Conservation (phyloP, 2,113 vertebrate species). For the Sinocyclocheilus maitianheensis region DNA sequence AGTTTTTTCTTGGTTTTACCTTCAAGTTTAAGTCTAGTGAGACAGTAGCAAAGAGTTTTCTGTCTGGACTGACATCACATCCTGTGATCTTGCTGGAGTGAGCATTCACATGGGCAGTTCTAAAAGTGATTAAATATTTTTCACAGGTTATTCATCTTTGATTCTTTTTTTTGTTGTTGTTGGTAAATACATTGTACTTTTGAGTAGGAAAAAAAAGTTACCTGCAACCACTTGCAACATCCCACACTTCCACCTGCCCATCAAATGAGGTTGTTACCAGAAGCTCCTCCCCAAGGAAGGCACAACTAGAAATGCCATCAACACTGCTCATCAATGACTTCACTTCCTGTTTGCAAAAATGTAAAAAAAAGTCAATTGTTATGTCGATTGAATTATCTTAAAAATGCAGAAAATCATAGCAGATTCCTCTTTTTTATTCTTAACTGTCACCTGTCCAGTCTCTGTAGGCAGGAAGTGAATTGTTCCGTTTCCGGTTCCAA, state of each 20-base stretch:
- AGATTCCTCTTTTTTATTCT: not conserved
- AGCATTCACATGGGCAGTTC: slow-evolving; percentile 74
- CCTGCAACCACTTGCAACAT: slow-evolving; percentile 78
- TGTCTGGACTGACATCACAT: slow-evolving; percentile 77
- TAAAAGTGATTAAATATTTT: slow-evolving; percentile 54
- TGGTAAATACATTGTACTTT: not conserved
- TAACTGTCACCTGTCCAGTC: slow-evolving; percentile 78
- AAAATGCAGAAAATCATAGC: too few relatives aligned
- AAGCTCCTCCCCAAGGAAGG: slow-evolving; percentile 72
- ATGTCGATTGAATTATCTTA: too few relatives aligned
- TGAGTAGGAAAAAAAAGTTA: slow-evolving; percentile 49
- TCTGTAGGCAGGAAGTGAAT: slow-evolving; percentile 78
- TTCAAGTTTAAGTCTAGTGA: slow-evolving; percentile 83
- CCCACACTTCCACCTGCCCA: slow-evolving; percentile 84
- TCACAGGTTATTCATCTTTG: not conserved
- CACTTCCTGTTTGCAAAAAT: slow-evolving; percentile 73
- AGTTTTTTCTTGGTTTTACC: slow-evolving; percentile 65
- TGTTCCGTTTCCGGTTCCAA: slow-evolving; percentile 78
- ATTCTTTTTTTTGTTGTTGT: not conserved
- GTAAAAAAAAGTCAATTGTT: too few relatives aligned
- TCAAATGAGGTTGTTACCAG: slow-evolving; percentile 81
- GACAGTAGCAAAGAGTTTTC: slow-evolving; percentile 78
- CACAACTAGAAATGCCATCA: slow-evolving; percentile 81
- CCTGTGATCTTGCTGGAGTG: slow-evolving; percentile 79
- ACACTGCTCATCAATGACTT: slow-evolving; percentile 79